These are phyloP conservation scores for Polypterus senegalus DNA, from an alignment of 2,113 vertebrate genomes.

Conservation along the genomic window DNA sequence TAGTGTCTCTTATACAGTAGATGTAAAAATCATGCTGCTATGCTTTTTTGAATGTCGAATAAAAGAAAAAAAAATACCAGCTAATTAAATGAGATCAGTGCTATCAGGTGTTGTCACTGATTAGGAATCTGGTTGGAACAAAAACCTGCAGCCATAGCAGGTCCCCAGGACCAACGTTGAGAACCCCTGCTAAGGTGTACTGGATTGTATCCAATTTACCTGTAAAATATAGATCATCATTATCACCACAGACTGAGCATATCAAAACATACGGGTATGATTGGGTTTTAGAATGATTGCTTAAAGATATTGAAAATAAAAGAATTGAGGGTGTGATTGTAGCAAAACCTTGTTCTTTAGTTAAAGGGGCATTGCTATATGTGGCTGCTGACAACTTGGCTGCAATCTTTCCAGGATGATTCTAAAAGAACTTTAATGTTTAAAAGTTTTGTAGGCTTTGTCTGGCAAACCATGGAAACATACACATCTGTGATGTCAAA, in stretches of 20 bases:
- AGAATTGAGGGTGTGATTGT: conserved; percentile 12
- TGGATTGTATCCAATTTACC: background rate
- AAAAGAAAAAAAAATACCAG: too few species aligned
- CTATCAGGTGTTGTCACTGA: too few species aligned
- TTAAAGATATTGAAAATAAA: conserved; percentile 15
- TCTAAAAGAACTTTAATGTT: conserved; percentile 22
- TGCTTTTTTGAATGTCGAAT: too few species aligned
- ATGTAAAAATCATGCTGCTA: too few species aligned
- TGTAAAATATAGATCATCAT: conserved; percentile 9
- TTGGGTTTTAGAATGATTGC: conserved; percentile 13
- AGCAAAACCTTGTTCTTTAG: conserved; percentile 2
- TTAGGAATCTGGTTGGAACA: too few species aligned
- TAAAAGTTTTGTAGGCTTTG: conserved; percentile 18
- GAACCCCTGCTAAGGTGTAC: too few species aligned
- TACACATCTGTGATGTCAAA: conserved; percentile 14
- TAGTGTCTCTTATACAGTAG: too few species aligned
- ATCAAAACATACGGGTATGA: conserved; percentile 17
- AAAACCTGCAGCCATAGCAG: too few species aligned
- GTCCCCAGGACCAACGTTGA: too few species aligned
- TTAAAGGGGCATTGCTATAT: conserved; percentile 15
- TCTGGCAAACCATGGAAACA: conserved; percentile 9
- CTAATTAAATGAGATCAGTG: too few species aligned
- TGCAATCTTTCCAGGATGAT: conserved; percentile 15
- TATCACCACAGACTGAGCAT: conserved; percentile 9
- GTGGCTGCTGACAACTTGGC: conserved; percentile 19